phyloP scores from a whole-genome alignment of 2,113 vertebrate species.

The Electrona antarctica region DNA sequence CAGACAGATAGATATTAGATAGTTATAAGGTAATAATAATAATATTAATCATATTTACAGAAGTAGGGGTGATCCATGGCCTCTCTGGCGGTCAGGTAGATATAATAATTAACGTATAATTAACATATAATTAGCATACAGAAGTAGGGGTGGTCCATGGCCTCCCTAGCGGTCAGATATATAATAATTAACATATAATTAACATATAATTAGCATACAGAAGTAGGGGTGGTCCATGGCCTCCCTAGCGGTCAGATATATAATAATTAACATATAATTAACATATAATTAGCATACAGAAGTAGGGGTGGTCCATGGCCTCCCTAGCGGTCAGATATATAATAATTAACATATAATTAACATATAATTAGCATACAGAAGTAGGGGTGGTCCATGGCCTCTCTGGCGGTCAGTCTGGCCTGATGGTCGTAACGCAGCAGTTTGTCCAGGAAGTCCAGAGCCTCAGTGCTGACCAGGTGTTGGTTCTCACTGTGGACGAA shows the following conservation, averaged over 20 bases:
- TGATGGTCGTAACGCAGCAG: constrained; percentile 88
- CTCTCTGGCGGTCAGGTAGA: too few species aligned
- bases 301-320: constrained; percentile 88
- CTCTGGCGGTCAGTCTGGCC: constrained; percentile 83
- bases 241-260: too few species aligned
- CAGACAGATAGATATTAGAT: too few species aligned
- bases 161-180: too few species aligned
- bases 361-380: constrained; percentile 75
- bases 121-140: too few species aligned
- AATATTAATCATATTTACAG: not conserved
- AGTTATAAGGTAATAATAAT: too few species aligned
- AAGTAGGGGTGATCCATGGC: not conserved
- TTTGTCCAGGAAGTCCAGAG: constrained; percentile 86
- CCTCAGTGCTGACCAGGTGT: constrained; percentile 86
- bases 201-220: constrained; percentile 13
- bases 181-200: too few species aligned
- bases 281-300: constrained; percentile 71
- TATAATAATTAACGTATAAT: too few species aligned
- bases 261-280: too few species aligned
- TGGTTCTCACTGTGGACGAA: constrained; percentile 90
- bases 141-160: not conserved
- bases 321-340: constrained; percentile 44
- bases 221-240: not conserved
- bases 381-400: constrained; percentile 88
- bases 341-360: too few species aligned